Base-by-base conservation (phyloP, 2,888 invertebrate genomes). In the Thysanoteuthis rhombus region DNA sequence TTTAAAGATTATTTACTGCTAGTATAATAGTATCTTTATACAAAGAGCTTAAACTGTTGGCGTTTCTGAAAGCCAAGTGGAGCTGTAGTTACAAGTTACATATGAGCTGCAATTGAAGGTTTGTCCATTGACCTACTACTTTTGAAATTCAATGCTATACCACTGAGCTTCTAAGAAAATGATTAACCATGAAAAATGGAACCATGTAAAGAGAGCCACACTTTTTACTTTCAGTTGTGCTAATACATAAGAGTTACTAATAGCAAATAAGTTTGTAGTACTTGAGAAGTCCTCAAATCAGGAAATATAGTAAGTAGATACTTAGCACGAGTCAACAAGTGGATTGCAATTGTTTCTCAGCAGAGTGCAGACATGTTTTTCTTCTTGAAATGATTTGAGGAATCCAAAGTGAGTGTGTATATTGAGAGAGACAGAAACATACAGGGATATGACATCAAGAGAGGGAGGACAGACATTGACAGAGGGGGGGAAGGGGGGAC, bases 201-300 rank as follows among this genome's bases (percentile, higher is more conserved):
- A 75, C n/a, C 16, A 52, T 52, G 52, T 52, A 75, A 58, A 32
- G 12, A n/a, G n/a, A 12, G 16, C 16, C n/a, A n/a, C 75, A 36
- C n/a, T n/a, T 75, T 75, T 75, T n/a, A 36, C n/a, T n/a, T 75
- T 75, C 36, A 75, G 36, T 75, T 75, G 1, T 36, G n/a, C 36
- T 75, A 75, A 75, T n/a, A 75, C 75, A 75, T n/a, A 75, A 75
- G 75, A 75, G 75, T 75, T 75, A 75, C 75, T 75, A 75, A 75
- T 75, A 75, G 75, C 16, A 75, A 75, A 75, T n/a, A 75, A 75
- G 12, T 36, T 75, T 75, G 12, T 75, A 36, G n/a, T 75, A 75
- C 75, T 75, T 75, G 75, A 75, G n/a, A 75, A 36, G n/a, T 75
- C n/a, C 75, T 75, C 75, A 75, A 75, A 75, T n/a, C 75, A 75